Percentiles rank a stretch among this genome's conserved stretches.
Evolutionary conservation across 30 jellyfish, hydroid and myxozoan genomes (phyloP).

Genomic region (Euphysa ruthae): DNA sequence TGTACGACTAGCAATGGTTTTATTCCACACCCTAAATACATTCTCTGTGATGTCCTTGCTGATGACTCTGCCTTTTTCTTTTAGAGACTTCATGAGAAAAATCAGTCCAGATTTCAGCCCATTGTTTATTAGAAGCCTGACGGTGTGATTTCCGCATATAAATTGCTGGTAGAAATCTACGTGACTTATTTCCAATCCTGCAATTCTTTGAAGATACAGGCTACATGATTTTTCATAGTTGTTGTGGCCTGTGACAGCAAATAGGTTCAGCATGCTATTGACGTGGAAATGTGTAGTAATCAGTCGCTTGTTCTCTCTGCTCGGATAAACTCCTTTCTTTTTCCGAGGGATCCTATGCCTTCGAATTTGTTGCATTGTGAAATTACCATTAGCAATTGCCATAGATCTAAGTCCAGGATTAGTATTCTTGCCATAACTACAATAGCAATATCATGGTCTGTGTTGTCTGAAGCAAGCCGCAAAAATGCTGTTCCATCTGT

Average conservation of each 20-base stretch:
- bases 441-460: too few relatives aligned
- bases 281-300: neutral
- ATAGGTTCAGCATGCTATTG: constrained; percentile 22
- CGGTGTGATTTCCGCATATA: constrained; percentile 10
- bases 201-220: neutral
- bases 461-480: too few relatives aligned
- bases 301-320: constrained; percentile 20
- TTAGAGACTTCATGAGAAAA: constrained; percentile 18
- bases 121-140: neutral
- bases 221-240: constrained; percentile 23
- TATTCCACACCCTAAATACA: constrained; percentile 15
- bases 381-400: too few relatives aligned
- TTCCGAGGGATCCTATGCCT: too few relatives aligned
- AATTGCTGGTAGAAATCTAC: constrained; percentile 7
- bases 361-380: too few relatives aligned
- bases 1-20: constrained; percentile 3
- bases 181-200: neutral
- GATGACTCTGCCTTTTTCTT: constrained; percentile 5
- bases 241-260: constrained; percentile 21
- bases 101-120: constrained; percentile 5
- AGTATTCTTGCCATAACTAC: too few relatives aligned
- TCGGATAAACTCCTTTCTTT: neutral
- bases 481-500: too few relatives aligned
- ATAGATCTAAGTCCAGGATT: too few relatives aligned
- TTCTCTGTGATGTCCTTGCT: constrained; percentile 11